phyloP scores from a whole-genome alignment of 2,888 invertebrate genomes.

The Parapristionchus giblindavisi region DNA sequence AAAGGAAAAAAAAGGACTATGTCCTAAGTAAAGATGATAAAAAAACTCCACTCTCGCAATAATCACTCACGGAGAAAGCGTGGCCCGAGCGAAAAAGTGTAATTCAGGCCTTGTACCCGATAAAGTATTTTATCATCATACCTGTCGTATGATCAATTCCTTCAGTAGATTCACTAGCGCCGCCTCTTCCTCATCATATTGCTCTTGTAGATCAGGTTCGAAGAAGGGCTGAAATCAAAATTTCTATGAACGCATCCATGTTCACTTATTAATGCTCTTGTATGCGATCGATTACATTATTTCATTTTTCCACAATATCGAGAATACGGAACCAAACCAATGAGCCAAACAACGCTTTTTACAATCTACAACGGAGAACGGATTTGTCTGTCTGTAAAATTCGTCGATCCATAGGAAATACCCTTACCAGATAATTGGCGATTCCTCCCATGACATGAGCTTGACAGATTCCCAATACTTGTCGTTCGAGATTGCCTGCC shows the following conservation, averaged over 20 bases:
- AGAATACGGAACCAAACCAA: too few relatives aligned
- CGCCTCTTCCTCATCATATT: not conserved
- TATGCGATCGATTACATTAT: too few relatives aligned
- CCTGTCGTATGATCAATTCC: constrained; percentile 33
- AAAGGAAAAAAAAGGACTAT: too few relatives aligned
- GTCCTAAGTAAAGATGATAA: too few relatives aligned
- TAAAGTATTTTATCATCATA: not conserved
- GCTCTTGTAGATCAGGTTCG: constrained; percentile 18
- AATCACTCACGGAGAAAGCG: too few relatives aligned
- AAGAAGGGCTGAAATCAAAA: constrained; percentile 30
- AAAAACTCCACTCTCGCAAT: too few relatives aligned
- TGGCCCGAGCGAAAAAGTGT: too few relatives aligned
- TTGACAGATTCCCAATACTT: constrained; percentile 31
- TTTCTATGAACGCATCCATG: too few relatives aligned
- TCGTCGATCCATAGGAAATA: not conserved
- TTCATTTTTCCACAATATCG: not conserved
- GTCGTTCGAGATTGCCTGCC: constrained; percentile 5
- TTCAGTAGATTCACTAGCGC: constrained; percentile 6
- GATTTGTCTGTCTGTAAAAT: not conserved
- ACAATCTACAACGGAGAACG: too few relatives aligned
- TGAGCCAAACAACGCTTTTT: too few relatives aligned
- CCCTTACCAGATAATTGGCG: constrained; percentile 28
- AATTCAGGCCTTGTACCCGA: not conserved
- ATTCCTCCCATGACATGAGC: constrained; percentile 35
- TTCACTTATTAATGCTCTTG: too few relatives aligned